These are phyloP conservation scores for Cordilura impudica DNA, from an alignment of 2,888 invertebrate genomes.

Conservation along the genomic window DNA sequence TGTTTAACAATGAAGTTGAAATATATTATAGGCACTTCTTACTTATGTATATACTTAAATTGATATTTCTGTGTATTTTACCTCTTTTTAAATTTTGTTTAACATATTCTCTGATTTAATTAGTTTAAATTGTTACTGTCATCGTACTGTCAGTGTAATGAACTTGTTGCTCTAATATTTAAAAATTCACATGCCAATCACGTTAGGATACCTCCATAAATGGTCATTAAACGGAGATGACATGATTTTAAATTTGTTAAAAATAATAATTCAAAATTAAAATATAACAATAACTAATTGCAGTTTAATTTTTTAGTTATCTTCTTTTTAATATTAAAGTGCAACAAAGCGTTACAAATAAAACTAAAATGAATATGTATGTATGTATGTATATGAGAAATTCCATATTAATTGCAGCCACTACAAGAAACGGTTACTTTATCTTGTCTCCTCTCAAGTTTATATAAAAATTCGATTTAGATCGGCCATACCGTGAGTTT, in stretches of 20 bases:
- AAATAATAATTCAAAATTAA: no score
- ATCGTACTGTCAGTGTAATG: constrained; percentile 32
- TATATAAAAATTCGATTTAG: no score
- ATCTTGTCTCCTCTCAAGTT: no score
- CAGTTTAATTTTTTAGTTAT: neutral
- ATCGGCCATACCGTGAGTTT: no score
- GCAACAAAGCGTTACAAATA: constrained; percentile 45
- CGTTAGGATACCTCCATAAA: neutral
- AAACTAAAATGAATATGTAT: neutral
- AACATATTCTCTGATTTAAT: neutral
- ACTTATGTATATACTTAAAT: no score
- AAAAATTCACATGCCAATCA: constrained; percentile 17
- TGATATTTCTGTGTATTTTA: no score
- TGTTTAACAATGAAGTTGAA: no score
- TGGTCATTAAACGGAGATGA: constrained; percentile 9
- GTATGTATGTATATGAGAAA: no score
- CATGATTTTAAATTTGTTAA: constrained; percentile 15
- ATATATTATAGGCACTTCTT: no score
- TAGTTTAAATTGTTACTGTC: neutral
- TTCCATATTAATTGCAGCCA: no score
- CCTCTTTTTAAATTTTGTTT: no score
- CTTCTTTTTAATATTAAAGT: neutral
- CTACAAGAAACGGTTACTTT: no score
- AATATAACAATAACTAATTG: neutral
- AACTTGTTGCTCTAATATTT: constrained; percentile 14